Conservation (phyloP, 2,797 vertebrate species). For the Gymnothorax reevesii region DNA sequence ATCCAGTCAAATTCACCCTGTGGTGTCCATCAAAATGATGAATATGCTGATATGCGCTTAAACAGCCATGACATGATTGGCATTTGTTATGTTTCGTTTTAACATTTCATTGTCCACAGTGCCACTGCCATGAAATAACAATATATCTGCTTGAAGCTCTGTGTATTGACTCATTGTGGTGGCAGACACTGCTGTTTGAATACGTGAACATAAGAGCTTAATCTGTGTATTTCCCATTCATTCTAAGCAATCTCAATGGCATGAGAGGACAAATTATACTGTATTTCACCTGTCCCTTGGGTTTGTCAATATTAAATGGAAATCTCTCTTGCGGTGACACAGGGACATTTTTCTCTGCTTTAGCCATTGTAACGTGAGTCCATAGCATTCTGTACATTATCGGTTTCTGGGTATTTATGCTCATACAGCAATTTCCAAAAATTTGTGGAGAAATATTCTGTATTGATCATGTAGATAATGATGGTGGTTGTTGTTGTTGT, state of each 20-base stretch:
- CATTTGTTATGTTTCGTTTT: not conserved
- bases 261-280: not conserved
- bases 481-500: not conserved
- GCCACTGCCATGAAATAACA: slow-evolving; percentile 3
- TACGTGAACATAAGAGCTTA: not conserved
- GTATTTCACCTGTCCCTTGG: not conserved
- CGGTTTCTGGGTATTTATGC: not conserved
- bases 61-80: not conserved
- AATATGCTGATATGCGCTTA: not conserved
- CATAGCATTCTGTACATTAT: not conserved
- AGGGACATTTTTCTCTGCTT: not conserved
- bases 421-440: not conserved
- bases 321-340: not conserved
- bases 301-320: not conserved
- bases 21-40: not conserved
- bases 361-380: not conserved
- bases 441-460: not conserved
- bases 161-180: not conserved
- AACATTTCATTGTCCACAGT: not conserved
- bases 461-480: not conserved
- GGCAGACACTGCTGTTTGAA: not conserved
- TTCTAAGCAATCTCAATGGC: not conserved
- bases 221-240: not conserved
- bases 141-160: not conserved
- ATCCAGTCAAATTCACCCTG: not conserved